phyloP scores from a whole-genome alignment of 2,113 vertebrate genomes.

The Peromyscus leucopus region DNA sequence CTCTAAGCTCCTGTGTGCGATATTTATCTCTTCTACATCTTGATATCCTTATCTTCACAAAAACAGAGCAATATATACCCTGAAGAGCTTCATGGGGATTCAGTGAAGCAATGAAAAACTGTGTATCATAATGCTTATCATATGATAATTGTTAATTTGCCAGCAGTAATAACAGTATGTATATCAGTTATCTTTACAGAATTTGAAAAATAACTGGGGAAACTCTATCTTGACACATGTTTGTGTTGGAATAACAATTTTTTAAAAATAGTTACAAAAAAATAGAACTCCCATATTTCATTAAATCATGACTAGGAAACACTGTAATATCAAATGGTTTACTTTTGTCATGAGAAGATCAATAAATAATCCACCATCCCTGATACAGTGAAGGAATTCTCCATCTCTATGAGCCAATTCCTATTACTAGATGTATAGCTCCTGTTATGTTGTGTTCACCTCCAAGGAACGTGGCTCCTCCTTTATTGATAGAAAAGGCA shows the following conservation, averaged over 20 bases:
- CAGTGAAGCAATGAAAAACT: neutral
- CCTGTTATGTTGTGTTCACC: neutral
- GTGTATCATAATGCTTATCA: neutral
- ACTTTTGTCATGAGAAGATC: neutral
- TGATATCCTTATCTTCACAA: neutral
- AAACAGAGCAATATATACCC: neutral
- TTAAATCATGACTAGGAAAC: neutral
- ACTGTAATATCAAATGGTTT: neutral
- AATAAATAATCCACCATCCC: neutral
- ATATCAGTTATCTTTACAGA: neutral
- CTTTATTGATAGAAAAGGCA: neutral
- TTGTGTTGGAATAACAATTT: neutral
- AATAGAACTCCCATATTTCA: neutral
- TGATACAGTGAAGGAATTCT: neutral
- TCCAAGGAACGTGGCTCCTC: neutral
- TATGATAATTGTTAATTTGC: conserved; percentile 25
- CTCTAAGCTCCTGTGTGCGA: neutral
- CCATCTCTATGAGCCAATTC: neutral
- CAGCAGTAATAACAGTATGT: neutral
- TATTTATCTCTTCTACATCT: neutral
- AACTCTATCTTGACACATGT: neutral
- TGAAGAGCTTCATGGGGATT: neutral
- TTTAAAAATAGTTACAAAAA: neutral
- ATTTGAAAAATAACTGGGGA: neutral
- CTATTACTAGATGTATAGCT: neutral